A percentile compares a stretch with the other conserved stretches of the same genome.
phyloP scores from a whole-genome alignment of 2,797 vertebrate genomes.

The Ambastaia sidthimunki region DNA sequence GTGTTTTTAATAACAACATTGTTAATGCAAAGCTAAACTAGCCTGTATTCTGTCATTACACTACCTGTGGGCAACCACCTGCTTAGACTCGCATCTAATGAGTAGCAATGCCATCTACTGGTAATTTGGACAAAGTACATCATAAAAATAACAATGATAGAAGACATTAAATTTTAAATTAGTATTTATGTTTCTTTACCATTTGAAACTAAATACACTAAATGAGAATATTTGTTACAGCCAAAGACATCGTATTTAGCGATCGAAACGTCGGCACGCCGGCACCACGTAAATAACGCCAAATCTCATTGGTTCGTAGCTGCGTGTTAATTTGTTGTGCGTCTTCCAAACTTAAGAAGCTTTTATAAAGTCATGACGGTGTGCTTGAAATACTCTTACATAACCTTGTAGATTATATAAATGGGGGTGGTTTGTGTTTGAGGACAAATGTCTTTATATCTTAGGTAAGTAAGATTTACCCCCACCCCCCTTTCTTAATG shows the following conservation, averaged over 20 bases:
- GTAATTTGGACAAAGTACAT: neutral
- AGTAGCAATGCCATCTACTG: constrained; percentile 55
- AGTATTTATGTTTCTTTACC: neutral
- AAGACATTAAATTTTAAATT: neutral
- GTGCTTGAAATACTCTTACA: constrained; percentile 39
- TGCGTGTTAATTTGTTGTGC: constrained; percentile 14
- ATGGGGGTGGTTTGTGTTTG: constrained; percentile 24
- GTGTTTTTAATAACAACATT: neutral
- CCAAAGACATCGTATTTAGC: no score
- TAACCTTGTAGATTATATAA: constrained; percentile 46
- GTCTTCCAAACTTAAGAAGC: constrained; percentile 40
- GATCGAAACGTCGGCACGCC: no score
- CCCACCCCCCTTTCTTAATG: neutral
- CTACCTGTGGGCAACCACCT: neutral
- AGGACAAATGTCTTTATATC: constrained; percentile 19
- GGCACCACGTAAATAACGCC: no score
- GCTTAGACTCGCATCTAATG: neutral
- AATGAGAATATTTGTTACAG: no score
- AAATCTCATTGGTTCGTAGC: no score
- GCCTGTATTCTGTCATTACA: neutral
- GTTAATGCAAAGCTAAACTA: neutral
- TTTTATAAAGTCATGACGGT: constrained; percentile 29
- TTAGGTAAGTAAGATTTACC: constrained; percentile 23
- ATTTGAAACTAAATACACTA: no score
- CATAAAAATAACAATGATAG: neutral